Evolutionary conservation across 2,113 vertebrate species (phyloP), one percentile per base, ranked within the genome.

Genomic region (Gymnarchus niloticus): DNA sequence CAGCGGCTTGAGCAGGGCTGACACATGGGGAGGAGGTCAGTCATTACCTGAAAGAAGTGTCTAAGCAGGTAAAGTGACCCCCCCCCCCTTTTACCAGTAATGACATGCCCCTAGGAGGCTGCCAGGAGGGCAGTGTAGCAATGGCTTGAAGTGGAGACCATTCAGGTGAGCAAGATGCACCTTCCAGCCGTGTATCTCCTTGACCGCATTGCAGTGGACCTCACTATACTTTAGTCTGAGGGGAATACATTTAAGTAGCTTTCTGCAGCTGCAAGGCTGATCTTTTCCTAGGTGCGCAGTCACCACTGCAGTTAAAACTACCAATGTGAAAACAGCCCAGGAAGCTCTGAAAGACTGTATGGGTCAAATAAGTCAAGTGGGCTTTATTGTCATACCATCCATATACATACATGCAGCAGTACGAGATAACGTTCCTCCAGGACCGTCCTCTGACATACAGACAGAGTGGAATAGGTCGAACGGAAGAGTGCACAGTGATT

Each of bases 341-440:
- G 2, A 83, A 56, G 86, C 91, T 7, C 0, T 93, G 33, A 56
- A 89, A 69, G 81, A 88, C n/a, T 82, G 90, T 59, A 83, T 90
- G 57, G 84, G 56, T 48, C 81, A 80, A 56, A 90, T 93, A 61
- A 92, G 41, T n/a, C n/a, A n/a, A n/a, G n/a, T n/a, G n/a, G n/a
- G n/a, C n/a, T n/a, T n/a, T n/a, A n/a, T n/a, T n/a, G n/a, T n/a
- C n/a, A n/a, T n/a, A n/a, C n/a, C n/a, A n/a, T n/a, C n/a, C n/a
- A n/a, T n/a, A n/a, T n/a, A n/a, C n/a, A n/a, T n/a, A n/a, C n/a
- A n/a, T n/a, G n/a, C n/a, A n/a, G n/a, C n/a, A n/a, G n/a, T n/a
- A n/a, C n/a, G n/a, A n/a, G n/a, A n/a, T n/a, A n/a, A n/a, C n/a
- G n/a, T n/a, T n/a, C n/a, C n/a, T n/a, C n/a, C n/a, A n/a, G n/a